Evolutionary conservation across 2,113 vertebrate genomes (phyloP).

Genomic region (Perca fluviatilis): DNA sequence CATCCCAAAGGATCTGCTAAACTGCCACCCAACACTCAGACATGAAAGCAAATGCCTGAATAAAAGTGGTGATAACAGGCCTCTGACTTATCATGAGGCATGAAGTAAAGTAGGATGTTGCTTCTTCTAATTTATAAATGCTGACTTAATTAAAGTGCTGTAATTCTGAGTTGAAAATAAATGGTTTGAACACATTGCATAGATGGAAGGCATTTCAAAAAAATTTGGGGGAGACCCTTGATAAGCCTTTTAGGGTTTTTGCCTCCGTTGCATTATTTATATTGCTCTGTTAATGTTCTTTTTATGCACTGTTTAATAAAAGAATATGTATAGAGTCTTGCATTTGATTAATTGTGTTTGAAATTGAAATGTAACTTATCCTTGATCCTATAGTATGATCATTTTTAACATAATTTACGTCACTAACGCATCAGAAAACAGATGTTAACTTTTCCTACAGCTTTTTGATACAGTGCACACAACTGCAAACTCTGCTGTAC

Average conservation of each 20-base stretch:
- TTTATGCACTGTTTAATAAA: no score
- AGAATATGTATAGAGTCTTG: no score
- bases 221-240: no score
- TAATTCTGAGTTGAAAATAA: conserved; percentile 14
- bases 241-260: no score
- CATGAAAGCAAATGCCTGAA: conserved; percentile 38
- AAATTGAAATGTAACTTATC: not conserved
- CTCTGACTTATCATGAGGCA: conserved; percentile 26
- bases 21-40: conserved; percentile 40
- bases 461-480: no score
- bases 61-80: conserved; percentile 26
- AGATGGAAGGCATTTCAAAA: not conserved
- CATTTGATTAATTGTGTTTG: not conserved
- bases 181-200: conserved; percentile 19
- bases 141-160: conserved; percentile 54
- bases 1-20: conserved; percentile 52
- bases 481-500: no score
- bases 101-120: conserved; percentile 22
- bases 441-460: no score
- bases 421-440: no score
- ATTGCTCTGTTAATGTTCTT: no score
- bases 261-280: no score
- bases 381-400: not conserved
- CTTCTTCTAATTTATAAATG: conserved; percentile 46
- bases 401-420: not conserved